phyloP scores from a whole-genome alignment of 2,888 invertebrate genomes.

The Campoplex capitator region DNA sequence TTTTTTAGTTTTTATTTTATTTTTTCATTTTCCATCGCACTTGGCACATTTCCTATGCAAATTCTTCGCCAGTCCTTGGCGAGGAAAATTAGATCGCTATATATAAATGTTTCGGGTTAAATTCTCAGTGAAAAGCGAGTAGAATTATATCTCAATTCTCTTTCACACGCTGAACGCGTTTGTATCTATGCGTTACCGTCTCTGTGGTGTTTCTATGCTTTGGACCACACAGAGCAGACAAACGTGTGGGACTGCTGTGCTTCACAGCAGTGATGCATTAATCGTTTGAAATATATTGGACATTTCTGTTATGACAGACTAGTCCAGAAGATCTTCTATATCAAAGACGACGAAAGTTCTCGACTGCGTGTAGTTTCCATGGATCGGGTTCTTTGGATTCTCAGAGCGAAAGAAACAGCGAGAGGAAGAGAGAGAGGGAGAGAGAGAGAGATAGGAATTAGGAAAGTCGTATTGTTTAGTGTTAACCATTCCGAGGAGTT shows the following conservation, averaged over 20 bases:
- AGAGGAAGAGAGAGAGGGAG: neutral
- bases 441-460: neutral
- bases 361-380: slow-evolving; percentile 48
- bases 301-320: slow-evolving; percentile 76
- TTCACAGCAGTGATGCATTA: slow-evolving; percentile 72
- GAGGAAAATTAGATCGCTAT: slow-evolving; percentile 23
- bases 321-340: slow-evolving; percentile 72
- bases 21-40: slow-evolving; percentile 10
- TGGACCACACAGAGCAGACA: neutral
- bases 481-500: neutral
- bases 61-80: slow-evolving; percentile 22
- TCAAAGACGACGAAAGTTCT: slow-evolving; percentile 69
- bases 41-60: slow-evolving; percentile 35
- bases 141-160: slow-evolving; percentile 12
- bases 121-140: slow-evolving; percentile 24
- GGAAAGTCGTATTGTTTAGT: neutral
- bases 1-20: neutral
- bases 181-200: neutral
- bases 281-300: slow-evolving; percentile 76
- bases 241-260: neutral
- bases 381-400: slow-evolving; percentile 38
- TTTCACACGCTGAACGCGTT: no score
- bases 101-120: slow-evolving; percentile 9
- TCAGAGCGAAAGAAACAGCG: slow-evolving; percentile 17
- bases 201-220: neutral